Base-by-base conservation (phyloP, 2,888 invertebrate species). In the Chalcis sispes region DNA sequence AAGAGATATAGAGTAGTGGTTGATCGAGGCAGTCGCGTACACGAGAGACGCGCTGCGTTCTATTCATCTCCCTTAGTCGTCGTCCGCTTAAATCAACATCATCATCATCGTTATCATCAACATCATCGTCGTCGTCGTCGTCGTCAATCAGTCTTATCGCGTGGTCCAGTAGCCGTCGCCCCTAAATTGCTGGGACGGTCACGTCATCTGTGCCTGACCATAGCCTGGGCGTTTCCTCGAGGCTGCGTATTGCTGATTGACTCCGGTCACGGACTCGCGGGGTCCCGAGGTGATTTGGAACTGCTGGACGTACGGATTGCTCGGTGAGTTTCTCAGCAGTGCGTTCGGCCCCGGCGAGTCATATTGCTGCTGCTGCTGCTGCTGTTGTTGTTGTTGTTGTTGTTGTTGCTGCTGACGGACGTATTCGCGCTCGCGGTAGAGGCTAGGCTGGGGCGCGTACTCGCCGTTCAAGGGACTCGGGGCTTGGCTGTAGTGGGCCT, bases 71-170 rank as follows among this genome's bases (percentile, higher is more conserved):
- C 4, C 10, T 36, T 36, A 4, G 10, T 36, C 36, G 5, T 36
- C 36, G 36, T 36, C 10, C 10, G 4, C 10, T 10, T 36, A 36
- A 36, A 36, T 36, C 18, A 13, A 27, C 4, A n/a, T 52, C 27
- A 77, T 56, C 80, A 67, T 67, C 72, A 78, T 5, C 48, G n/a
- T 5, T n/a, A 40, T 42, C 61, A 42, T 5, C n/a, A n/a, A n/a
- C n/a, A n/a, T n/a, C n/a, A n/a, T n/a, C n/a, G n/a, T n/a, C n/a
- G n/a, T n/a, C 18, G 20, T 40, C 4, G 18, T 52, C 27, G 77
- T 56, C 80, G 66, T 67, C 72, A 78, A 77, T 87, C 87, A 87
- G 87, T 87, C 87, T 87, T 86, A 86, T 87, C 85, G 83, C 83
- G 83, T 83, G 77, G 82, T 84, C 78, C 81, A 81, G 78, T 20